phyloP scores from a whole-genome alignment of 2,888 invertebrate genomes.

The Chorisops tibialis region DNA sequence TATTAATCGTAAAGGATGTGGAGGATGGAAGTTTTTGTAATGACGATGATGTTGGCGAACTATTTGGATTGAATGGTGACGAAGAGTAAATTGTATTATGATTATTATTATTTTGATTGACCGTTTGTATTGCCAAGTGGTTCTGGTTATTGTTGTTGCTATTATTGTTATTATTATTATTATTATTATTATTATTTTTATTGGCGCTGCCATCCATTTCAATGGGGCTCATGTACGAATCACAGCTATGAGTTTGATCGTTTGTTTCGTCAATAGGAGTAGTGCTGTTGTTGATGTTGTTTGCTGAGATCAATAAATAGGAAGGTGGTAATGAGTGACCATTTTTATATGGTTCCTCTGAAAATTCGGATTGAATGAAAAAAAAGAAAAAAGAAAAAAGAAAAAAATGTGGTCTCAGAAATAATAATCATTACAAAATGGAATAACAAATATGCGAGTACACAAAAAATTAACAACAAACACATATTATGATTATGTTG shows the following conservation, averaged over 20 bases:
- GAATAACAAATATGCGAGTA: conserved; percentile 19
- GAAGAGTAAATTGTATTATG: not conserved
- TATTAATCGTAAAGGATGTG: not conserved
- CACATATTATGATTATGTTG: not conserved
- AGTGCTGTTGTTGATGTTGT: conserved; percentile 33
- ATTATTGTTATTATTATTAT: not conserved
- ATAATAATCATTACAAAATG: conserved; percentile 28
- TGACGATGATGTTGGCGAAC: not conserved
- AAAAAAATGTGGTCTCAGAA: conserved; percentile 33
- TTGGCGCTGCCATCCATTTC: too few species aligned
- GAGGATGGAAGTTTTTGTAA: conserved; percentile 25
- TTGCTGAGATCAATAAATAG: conserved; percentile 37
- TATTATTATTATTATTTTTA: too few species aligned
- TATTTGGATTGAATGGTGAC: too few species aligned
- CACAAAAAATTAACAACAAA: conserved; percentile 11
- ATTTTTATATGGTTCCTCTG: conserved; percentile 48
- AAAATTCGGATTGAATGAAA: conserved; percentile 30
- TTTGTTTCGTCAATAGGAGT: not conserved
- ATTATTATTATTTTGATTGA: not conserved
- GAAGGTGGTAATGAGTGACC: conserved; percentile 34
- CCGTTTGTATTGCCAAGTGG: too few species aligned
- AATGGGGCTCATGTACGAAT: not conserved
- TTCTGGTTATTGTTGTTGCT: not conserved
- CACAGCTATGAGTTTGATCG: not conserved
- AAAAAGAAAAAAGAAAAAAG: conserved; percentile 36